Evolutionary conservation across 2,888 invertebrate species (phyloP), one percentile per base, ranked within the genome.

Genomic region (Epicampocera succincta): DNA sequence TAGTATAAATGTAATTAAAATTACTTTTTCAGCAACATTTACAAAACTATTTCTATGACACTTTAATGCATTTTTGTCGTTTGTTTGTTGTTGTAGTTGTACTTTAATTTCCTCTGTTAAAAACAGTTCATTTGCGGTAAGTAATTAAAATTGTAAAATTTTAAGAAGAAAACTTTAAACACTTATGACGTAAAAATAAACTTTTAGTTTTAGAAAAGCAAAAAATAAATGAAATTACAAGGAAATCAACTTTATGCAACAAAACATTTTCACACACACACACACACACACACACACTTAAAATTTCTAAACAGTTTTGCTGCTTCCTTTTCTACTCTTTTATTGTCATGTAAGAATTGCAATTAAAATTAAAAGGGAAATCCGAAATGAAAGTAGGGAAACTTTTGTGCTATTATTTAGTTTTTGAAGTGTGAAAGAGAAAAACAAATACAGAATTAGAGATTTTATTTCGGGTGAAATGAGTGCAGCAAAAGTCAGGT

Each of bases 111-210:
- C 56, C 69, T 46, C 13, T 29, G 15, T 46, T 21, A 61, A 69
- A 72, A 61, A 72, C 58, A 69, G 76, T 73, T 77, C 73, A 73
- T 81, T 81, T 81, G 73, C 63, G 81, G 77, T 65, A 81, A 73
- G 77, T 77, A 81, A 81, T 81, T 81, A 81, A 81, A 81, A 77
- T 81, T 77, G 42, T 56, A 58, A 72, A 72, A 72, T 54, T 46
- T 5, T 38, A 61, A 76, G 69, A 61, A 40, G 61, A 73, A 81
- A 81, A 81, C 71, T 80, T 80, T 12, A 80, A 75, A 80, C 58
- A 76, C 68, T 63, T 76, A 73, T 71, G 76, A 61, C 48, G 76
- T 56, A 69, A 77, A 77, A 58, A 58, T 21, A 63, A 77, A 77
- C 48, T 77, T 77, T 77, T 63, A 46, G 52, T 73, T 66, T 73